Evolutionary conservation across 1,140 invertebrate species (phyloP).

Genomic region (Parasteatoda tepidariorum): DNA sequence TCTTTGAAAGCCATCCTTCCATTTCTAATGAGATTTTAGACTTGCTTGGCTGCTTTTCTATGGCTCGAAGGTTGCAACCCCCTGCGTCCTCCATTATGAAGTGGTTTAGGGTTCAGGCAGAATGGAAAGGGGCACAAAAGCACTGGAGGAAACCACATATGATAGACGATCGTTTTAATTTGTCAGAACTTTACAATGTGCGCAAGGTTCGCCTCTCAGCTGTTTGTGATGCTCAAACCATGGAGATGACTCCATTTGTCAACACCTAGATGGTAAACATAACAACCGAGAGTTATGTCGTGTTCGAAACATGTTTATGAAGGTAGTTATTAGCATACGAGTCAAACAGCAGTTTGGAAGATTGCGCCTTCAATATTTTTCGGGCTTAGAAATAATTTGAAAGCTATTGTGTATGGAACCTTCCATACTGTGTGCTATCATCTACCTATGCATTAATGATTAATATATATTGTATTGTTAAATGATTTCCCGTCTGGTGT

Average conservation of each 20-base stretch:
- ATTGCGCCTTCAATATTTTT: too few species aligned
- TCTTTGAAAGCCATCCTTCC: constrained; percentile 51
- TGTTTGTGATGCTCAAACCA: neutral
- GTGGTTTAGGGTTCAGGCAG: constrained; percentile 32
- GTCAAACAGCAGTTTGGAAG: too few species aligned
- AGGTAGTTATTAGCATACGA: too few species aligned
- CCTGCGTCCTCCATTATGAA: constrained; percentile 22
- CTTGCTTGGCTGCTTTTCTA: constrained; percentile 35
- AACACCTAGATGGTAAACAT: neutral
- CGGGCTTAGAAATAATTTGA: too few species aligned
- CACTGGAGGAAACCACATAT: neutral
- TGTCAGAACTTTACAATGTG: constrained; percentile 16
- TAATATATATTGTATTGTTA: too few species aligned
- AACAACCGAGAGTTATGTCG: too few species aligned
- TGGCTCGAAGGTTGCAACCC: constrained; percentile 42
- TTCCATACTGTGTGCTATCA: too few species aligned
- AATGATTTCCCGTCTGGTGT: too few species aligned
- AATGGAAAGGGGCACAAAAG: neutral
- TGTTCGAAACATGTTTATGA: too few species aligned
- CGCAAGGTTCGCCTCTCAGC: neutral
- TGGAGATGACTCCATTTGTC: neutral
- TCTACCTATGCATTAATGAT: too few species aligned
- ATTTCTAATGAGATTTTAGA: constrained; percentile 52
- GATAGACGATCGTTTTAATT: constrained; percentile 58
- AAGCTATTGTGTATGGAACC: too few species aligned